phyloP scores from a whole-genome alignment of 1,140 invertebrate species.

The Heliconius eleuchia region DNA sequence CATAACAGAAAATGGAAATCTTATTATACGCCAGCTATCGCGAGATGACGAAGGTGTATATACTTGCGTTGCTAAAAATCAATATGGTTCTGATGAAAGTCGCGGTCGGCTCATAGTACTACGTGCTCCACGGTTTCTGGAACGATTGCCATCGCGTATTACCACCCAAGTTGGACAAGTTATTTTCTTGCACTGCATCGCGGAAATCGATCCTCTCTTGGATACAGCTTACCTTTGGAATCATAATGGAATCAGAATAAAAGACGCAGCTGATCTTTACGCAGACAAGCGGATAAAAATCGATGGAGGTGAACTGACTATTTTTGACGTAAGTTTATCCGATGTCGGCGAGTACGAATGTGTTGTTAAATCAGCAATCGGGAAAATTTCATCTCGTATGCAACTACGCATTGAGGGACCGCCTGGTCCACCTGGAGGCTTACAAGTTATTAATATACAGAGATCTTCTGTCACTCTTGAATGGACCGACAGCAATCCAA shows the following conservation, averaged over 20 bases:
- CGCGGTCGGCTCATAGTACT: constrained; percentile 92
- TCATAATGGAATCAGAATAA: constrained; percentile 91
- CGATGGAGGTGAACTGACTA: constrained; percentile 88
- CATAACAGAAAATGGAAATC: constrained; percentile 91
- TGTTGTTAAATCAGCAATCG: constrained; percentile 93
- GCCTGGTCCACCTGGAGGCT: constrained; percentile 90
- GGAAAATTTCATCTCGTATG: constrained; percentile 87
- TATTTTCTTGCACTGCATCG: constrained; percentile 90
- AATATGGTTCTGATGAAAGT: constrained; percentile 90
- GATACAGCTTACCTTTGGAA: constrained; percentile 96
- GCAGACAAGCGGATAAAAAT: constrained; percentile 80
- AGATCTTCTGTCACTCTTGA: constrained; percentile 89
- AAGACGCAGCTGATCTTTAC: constrained; percentile 82
- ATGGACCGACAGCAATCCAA: constrained; percentile 94
- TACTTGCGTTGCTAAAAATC: constrained; percentile 93
- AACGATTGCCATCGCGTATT: constrained; percentile 85
- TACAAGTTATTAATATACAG: constrained; percentile 88
- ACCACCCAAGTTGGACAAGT: constrained; percentile 86
- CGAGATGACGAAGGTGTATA: constrained; percentile 94
- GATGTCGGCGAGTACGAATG: constrained; percentile 95
- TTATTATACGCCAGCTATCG: constrained; percentile 93
- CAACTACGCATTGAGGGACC: constrained; percentile 90
- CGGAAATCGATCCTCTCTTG: constrained; percentile 89
- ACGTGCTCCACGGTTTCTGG: constrained; percentile 87
- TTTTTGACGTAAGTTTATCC: constrained; percentile 91